These are phyloP conservation scores for Aradus depressus DNA, from an alignment of 2,888 invertebrate genomes.

Conservation along the genomic window DNA sequence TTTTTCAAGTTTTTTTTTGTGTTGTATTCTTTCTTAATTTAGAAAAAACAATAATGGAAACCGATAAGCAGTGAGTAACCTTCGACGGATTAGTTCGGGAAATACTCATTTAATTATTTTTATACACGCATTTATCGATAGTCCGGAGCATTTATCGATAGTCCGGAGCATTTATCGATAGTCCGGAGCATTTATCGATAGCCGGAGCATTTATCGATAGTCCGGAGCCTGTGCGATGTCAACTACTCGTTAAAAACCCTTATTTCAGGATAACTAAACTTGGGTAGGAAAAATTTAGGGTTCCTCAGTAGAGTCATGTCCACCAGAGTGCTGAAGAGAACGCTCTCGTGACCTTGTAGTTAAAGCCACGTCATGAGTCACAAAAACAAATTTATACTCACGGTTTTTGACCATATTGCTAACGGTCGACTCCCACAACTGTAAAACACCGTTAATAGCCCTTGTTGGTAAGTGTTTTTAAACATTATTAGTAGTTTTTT, in stretches of 20 bases:
- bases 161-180: not conserved
- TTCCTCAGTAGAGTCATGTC: too few relatives aligned
- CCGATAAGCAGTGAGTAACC: too few relatives aligned
- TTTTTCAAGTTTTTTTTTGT: too few relatives aligned
- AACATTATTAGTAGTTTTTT: too few relatives aligned
- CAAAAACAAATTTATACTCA: constrained; percentile 32
- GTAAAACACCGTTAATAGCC: constrained; percentile 53
- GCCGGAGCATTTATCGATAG: not conserved
- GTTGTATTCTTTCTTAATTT: too few relatives aligned
- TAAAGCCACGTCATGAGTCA: too few relatives aligned
- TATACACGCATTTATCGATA: not conserved
- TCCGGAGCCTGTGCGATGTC: too few relatives aligned
- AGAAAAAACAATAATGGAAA: too few relatives aligned
- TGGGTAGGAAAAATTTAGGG: too few relatives aligned
- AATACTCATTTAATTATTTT: not conserved
- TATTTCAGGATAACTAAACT: too few relatives aligned
- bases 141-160: not conserved
- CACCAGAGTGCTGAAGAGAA: too few relatives aligned
- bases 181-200: not conserved
- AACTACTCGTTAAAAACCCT: too few relatives aligned
- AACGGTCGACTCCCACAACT: constrained; percentile 55
- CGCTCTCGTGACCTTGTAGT: not conserved
- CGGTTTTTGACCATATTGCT: constrained; percentile 53
- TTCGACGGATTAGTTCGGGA: not conserved
- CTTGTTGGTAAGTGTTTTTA: constrained; percentile 55